phyloP scores from a whole-genome alignment of 2,797 vertebrate species.

The Brachyalestes nurse region DNA sequence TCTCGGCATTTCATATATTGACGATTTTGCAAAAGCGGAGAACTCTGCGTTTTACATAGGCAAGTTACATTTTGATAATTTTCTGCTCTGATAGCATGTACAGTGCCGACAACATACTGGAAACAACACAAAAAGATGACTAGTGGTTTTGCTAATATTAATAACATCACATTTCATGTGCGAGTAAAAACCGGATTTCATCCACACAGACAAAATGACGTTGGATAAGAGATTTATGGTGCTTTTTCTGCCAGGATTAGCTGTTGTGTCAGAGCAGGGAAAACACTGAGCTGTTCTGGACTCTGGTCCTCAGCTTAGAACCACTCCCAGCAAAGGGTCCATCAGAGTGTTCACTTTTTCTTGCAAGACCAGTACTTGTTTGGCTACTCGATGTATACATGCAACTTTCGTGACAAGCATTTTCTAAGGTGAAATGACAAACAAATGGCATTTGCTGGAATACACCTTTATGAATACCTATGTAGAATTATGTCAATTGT shows the following conservation, averaged over 20 bases:
- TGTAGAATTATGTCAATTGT: no score
- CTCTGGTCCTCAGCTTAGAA: neutral
- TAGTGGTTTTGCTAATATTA: no score
- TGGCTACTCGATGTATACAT: no score
- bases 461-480: no score
- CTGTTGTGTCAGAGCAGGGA: neutral
- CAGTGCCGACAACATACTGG: neutral
- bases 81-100: neutral
- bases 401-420: no score
- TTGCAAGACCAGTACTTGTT: no score
- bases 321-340: neutral
- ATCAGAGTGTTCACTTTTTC: no score
- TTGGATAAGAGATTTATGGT: neutral
- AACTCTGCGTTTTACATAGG: conserved; percentile 94
- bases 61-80: conserved; percentile 51
- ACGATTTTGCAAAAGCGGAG: conserved; percentile 89
- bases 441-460: no score
- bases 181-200: no score
- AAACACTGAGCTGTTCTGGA: neutral
- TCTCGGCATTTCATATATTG: conserved; percentile 92
- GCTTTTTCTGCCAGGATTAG: neutral
- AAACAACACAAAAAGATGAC: neutral
- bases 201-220: no score
- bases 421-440: no score
- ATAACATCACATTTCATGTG: no score